Evolutionary conservation across 2,113 vertebrate genomes (phyloP).

Genomic region (Calonectris borealis): DNA sequence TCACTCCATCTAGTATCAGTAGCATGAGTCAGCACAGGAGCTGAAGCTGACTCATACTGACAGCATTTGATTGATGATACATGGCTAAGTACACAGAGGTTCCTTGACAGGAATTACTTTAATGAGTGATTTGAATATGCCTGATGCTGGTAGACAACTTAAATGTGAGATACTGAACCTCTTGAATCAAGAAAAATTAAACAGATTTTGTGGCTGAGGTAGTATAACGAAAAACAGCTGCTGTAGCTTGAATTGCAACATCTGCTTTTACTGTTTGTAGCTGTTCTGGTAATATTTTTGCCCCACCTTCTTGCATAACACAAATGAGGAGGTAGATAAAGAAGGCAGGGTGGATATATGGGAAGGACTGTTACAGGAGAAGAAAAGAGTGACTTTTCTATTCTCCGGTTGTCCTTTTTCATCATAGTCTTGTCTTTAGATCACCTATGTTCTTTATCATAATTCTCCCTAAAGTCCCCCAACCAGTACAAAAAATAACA

Average conservation of each 20-base stretch:
- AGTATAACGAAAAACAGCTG: neutral
- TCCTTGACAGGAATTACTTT: neutral
- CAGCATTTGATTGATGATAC: neutral
- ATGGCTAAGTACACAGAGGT: neutral
- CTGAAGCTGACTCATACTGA: neutral
- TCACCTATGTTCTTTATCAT: neutral
- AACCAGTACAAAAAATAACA: neutral
- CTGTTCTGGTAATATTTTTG: neutral
- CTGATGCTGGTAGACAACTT: neutral
- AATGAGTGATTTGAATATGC: slow-evolving; percentile 8
- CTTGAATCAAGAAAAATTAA: neutral
- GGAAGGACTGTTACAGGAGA: neutral
- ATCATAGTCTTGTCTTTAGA: neutral
- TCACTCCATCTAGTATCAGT: neutral
- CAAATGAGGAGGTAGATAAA: neutral
- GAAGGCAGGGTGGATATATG: neutral
- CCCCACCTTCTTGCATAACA: neutral
- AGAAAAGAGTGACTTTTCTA: neutral
- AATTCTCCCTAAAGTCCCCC: neutral
- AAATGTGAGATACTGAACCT: neutral
- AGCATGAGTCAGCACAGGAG: slow-evolving; percentile 3
- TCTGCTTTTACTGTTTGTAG: neutral
- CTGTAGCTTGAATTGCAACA: neutral
- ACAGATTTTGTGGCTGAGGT: neutral
- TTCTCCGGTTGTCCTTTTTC: neutral